Base-by-base conservation (phyloP, 2,113 vertebrate genomes). In the Archocentrus centrarchus region DNA sequence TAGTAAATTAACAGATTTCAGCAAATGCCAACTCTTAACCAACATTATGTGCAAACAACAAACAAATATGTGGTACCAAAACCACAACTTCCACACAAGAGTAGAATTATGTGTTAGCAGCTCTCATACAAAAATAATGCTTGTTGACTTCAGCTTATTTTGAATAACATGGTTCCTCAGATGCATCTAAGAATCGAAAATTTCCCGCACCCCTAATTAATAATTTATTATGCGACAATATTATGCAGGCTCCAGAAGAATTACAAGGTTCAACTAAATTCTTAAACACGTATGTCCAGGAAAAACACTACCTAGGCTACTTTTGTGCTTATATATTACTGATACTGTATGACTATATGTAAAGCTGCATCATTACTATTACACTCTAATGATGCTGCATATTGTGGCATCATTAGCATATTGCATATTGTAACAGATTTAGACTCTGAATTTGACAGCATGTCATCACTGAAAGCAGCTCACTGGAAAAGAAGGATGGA, bases 331-430 rank as follows among this genome's bases (percentile, higher is more conserved):
- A 7, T 18, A 53, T 18, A 18, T 18, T 7, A 53, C 17, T 53
- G 7, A 55, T 55, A 8, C 50, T 8, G 7, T 9, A 18, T 53
- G 6, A 53, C 15, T 18, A 1, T 4, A 7, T 53, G 6, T 18
- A 18, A 53, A 7, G 7, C 18, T 55, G 50, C 7, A 1, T 20
- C 66, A 70, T 50, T 53, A 30, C 41, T 50, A 70, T 30, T 30
- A 32, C 30, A 11, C 17, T 70, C 1, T 30, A 70, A 50, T 70
- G 66, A 17, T 17, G 50, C 66, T 70, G 41, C 2, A 0, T 47
- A 41, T 0, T 11, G 0, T 47, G 27, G 41, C 66, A 17, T 24
- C 15, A 24, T 24, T 24, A 24, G 24, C 24, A 24, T 24, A 24
- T 24, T 24, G 24, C 24, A 24, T 24, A 24, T 24, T 24, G 24